These are phyloP conservation scores for Lissonota sp. DNA, from an alignment of 2,888 invertebrate species.

Conservation along the genomic window DNA sequence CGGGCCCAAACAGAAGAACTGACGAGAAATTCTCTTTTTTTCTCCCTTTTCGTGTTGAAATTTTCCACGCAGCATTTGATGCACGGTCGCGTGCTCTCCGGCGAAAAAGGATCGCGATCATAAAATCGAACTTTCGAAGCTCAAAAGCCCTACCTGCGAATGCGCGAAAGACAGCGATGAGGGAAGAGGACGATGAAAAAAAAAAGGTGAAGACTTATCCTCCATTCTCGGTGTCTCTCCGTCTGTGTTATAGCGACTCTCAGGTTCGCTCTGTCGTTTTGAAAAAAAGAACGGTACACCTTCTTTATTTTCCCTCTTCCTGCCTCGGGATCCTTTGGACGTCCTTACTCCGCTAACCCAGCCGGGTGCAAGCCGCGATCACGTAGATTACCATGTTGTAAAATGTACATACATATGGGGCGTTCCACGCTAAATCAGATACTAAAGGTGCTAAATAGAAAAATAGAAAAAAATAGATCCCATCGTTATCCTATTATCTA, in stretches of 20 bases:
- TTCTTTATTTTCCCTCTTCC: slow-evolving; percentile 11
- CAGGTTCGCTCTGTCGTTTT: not conserved
- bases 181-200: slow-evolving; percentile 2
- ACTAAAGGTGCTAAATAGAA: too few species aligned
- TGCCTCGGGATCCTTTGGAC: slow-evolving; percentile 13
- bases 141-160: slow-evolving; percentile 37
- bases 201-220: slow-evolving; percentile 58
- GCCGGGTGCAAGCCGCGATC: slow-evolving; percentile 21
- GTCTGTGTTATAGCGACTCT: not conserved
- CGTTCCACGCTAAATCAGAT: too few species aligned
- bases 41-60: not conserved
- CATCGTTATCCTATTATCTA: too few species aligned
- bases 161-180: not conserved
- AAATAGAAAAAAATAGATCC: too few species aligned
- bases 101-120: slow-evolving; percentile 38
- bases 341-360: not conserved
- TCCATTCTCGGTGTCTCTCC: not conserved
- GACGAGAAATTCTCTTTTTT: slow-evolving; percentile 8
- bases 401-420: slow-evolving; percentile 65
- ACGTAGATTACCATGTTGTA: slow-evolving; percentile 72
- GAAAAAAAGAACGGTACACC: slow-evolving; percentile 41
- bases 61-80: not conserved
- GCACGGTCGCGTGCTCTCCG: not conserved
- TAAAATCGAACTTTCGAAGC: slow-evolving; percentile 49
- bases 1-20: not conserved